Conservation (phyloP, 2,113 vertebrate species). For the Lonchura striata region DNA sequence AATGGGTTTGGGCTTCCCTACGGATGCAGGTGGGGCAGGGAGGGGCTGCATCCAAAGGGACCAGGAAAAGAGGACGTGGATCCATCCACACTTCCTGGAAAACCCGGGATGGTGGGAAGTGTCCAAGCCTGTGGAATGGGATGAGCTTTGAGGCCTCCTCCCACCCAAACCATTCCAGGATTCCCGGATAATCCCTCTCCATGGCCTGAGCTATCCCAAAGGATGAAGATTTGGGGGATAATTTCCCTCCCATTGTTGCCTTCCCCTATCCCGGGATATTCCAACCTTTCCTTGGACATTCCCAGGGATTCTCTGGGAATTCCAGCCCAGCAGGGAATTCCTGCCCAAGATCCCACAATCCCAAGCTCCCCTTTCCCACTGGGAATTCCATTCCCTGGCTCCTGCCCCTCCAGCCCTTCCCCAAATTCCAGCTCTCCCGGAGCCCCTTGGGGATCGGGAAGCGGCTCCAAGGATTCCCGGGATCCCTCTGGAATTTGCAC, state of each 20-base stretch:
- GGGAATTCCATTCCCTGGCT: not conserved
- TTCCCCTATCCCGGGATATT: rapidly evolving
- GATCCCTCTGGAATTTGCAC: not conserved
- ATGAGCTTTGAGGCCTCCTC: not conserved
- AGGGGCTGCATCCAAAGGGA: not conserved
- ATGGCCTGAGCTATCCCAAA: rapidly evolving
- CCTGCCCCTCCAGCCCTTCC: not conserved
- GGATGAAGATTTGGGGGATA: not conserved
- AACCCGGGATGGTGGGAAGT: not conserved
- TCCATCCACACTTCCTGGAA: not conserved
- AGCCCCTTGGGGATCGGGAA: no score
- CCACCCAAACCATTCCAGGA: not conserved
- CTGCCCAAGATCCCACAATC: not conserved
- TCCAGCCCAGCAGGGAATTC: not conserved
- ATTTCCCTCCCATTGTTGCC: rapidly evolving
- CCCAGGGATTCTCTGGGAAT: not conserved
- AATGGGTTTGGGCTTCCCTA: not conserved
- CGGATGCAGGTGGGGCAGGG: not conserved
- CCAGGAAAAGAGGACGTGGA: not conserved
- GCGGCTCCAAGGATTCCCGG: no score
- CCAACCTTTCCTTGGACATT: rapidly evolving
- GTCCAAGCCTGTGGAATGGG: not conserved
- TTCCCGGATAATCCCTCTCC: not conserved
- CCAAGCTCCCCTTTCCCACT: not conserved
- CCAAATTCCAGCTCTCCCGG: no score